phyloP scores from a whole-genome alignment of 2,113 vertebrate genomes.

The Channa argus region DNA sequence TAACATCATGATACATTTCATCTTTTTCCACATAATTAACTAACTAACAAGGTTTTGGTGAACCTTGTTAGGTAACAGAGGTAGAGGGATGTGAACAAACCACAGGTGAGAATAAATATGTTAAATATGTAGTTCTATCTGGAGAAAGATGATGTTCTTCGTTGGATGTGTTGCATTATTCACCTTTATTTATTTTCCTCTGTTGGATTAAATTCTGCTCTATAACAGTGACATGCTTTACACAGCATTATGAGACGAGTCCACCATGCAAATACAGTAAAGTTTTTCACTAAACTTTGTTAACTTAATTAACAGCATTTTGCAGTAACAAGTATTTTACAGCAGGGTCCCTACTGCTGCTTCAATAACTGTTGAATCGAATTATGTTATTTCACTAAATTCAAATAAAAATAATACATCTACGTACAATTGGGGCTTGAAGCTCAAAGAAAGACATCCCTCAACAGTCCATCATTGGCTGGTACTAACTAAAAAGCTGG shows the following conservation, averaged over 20 bases:
- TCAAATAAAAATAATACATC: background rate
- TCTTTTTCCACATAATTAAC: too few species aligned
- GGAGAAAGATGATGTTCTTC: too few species aligned
- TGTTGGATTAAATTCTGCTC: background rate
- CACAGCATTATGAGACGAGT: background rate
- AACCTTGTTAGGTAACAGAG: too few species aligned
- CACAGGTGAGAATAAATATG: too few species aligned
- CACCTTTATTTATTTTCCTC: background rate
- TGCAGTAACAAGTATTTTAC: too few species aligned
- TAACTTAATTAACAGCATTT: background rate
- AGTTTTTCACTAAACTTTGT: background rate
- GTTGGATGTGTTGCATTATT: background rate
- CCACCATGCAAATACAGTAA: background rate
- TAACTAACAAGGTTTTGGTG: too few species aligned
- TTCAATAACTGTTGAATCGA: background rate
- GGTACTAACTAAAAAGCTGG: too few species aligned
- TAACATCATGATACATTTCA: too few species aligned
- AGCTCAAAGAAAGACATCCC: background rate
- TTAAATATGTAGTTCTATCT: too few species aligned
- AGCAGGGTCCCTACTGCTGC: too few species aligned
- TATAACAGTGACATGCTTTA: background rate
- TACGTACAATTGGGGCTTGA: background rate
- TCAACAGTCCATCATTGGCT: too few species aligned
- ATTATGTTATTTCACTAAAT: background rate
- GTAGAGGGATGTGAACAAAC: too few species aligned